A percentile compares a stretch with the other conserved stretches of the same genome.
Conservation (phyloP, 2,797 vertebrate genomes). For the Takifugu ocellatus region DNA sequence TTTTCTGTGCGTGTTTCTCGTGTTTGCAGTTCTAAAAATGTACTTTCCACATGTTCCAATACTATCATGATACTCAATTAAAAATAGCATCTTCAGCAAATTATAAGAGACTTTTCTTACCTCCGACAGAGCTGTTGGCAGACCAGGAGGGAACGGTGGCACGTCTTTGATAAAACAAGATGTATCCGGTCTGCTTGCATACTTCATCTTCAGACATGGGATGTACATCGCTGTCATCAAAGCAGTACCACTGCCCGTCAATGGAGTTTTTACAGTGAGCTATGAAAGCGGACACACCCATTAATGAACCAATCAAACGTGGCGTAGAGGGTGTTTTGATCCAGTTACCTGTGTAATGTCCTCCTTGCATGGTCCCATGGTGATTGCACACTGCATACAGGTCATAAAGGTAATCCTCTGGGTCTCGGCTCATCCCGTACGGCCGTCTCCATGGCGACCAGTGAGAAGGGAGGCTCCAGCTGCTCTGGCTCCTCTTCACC, state of each 20-base stretch:
- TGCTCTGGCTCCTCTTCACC: constrained; percentile 97
- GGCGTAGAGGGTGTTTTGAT: not conserved
- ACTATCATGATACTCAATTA: too few species aligned
- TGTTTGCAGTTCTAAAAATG: too few species aligned
- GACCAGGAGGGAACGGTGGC: constrained; percentile 95
- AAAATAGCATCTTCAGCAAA: too few species aligned
- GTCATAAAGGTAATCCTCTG: constrained; percentile 96
- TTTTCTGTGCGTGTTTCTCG: too few species aligned
- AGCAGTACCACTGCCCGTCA: constrained; percentile 98
- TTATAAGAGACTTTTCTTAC: constrained; percentile 53
- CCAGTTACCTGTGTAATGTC: constrained; percentile 91
- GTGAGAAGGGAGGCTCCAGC: constrained; percentile 97
- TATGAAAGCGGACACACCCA: constrained; percentile 44
- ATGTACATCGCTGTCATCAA: constrained; percentile 95
- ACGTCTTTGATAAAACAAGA: constrained; percentile 95
- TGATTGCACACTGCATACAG: constrained; percentile 98
- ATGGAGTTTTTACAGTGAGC: constrained; percentile 98
- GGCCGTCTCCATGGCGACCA: constrained; percentile 98
- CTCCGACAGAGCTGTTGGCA: constrained; percentile 96
- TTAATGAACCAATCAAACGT: not conserved
- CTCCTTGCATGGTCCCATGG: constrained; percentile 97
- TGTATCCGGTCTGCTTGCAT: constrained; percentile 92
- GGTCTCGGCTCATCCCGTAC: constrained; percentile 94
- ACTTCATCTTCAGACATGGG: constrained; percentile 89
- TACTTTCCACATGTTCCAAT: too few species aligned